Conservation (phyloP, 2,888 invertebrate genomes). For the Lissonota sp. region DNA sequence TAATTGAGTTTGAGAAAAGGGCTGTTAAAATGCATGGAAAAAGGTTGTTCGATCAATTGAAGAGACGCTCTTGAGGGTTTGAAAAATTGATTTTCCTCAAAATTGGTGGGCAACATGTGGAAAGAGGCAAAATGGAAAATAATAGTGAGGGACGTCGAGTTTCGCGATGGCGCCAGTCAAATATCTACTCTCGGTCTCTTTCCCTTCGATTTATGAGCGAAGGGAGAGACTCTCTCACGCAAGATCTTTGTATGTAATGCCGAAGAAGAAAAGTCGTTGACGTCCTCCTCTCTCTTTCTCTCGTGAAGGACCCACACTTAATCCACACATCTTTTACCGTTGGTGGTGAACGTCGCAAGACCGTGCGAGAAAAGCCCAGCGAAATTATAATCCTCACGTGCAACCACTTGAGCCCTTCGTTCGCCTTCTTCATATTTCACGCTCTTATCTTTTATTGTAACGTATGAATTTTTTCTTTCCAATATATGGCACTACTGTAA, state of each 20-base stretch:
- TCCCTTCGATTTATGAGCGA: conserved; percentile 57
- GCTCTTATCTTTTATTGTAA: conserved; percentile 49
- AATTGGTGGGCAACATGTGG: neutral
- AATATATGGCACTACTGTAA: no score
- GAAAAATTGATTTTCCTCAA: neutral
- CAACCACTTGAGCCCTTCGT: conserved; percentile 63
- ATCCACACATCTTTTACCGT: neutral
- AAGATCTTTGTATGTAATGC: conserved; percentile 23
- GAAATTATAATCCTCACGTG: conserved; percentile 61
- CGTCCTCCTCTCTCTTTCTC: conserved; percentile 32
- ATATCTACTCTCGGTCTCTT: conserved; percentile 43
- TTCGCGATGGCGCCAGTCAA: conserved; percentile 65
- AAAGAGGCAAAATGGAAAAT: conserved; percentile 11
- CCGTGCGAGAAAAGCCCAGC: conserved; percentile 61
- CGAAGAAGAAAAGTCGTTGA: conserved; percentile 65
- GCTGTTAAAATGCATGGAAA: no score
- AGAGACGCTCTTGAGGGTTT: neutral
- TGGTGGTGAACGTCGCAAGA: conserved; percentile 40
- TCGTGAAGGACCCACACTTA: conserved; percentile 28
- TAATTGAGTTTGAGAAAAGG: neutral
- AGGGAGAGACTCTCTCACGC: conserved; percentile 36
- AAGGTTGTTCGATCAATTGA: neutral
- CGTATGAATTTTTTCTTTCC: neutral
- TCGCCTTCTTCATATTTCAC: conserved; percentile 54
- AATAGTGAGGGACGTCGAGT: conserved; percentile 36